Evolutionary conservation across 2,113 vertebrate species (phyloP).

Genomic region (Pandion haliaetus): DNA sequence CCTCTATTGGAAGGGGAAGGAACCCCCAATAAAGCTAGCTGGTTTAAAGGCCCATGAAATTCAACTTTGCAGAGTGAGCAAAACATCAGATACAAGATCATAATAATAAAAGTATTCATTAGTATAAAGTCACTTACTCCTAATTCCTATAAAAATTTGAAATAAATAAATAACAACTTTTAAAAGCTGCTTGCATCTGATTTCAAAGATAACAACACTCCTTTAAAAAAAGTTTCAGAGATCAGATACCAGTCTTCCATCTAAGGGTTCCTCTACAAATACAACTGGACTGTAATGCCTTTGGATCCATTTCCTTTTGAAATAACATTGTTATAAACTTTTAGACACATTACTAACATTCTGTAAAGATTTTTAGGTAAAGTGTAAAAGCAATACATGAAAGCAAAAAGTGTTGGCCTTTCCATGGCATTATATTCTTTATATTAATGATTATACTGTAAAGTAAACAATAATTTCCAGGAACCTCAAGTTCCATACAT

Average conservation of each 20-base stretch:
- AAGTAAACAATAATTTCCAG: neutral
- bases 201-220: neutral
- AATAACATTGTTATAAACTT: neutral
- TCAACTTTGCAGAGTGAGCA: neutral
- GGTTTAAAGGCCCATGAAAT: neutral
- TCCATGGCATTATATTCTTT: neutral
- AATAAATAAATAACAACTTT: neutral
- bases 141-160: neutral
- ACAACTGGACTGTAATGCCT: neutral
- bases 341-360: neutral
- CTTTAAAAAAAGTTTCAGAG: neutral
- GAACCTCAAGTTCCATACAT: neutral
- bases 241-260: neutral
- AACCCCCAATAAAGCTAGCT: neutral
- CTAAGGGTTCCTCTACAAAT: neutral
- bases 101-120: neutral
- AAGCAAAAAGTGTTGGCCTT: neutral
- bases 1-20: neutral
- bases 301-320: neutral
- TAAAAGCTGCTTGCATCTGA: rapidly evolving
- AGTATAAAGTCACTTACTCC: neutral
- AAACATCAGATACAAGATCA: neutral
- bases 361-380: neutral
- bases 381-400: neutral
- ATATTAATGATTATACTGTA: neutral